These are phyloP conservation scores for Luperina nickerlii DNA, from an alignment of 2,888 invertebrate genomes.

Conservation along the genomic window DNA sequence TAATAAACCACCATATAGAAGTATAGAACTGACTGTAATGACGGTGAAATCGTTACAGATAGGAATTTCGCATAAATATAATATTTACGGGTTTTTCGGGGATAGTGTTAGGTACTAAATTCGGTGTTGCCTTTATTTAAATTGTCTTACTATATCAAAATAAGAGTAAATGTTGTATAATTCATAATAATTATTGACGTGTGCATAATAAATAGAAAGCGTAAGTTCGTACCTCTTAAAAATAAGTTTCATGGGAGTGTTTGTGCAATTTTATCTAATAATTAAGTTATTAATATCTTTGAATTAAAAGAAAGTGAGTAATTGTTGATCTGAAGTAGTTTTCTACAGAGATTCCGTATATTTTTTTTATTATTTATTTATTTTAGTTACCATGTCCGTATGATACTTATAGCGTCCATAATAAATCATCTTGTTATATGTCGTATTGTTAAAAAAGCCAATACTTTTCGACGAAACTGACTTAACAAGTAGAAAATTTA, in stretches of 20 bases:
- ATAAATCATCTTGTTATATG: too few species aligned
- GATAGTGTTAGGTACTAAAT: conserved; percentile 3
- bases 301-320: conserved; percentile 47
- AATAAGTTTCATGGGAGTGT: conserved; percentile 36
- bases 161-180: conserved; percentile 23
- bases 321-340: conserved; percentile 64
- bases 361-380: conserved; percentile 13
- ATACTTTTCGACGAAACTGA: background rate
- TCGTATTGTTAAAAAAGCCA: background rate
- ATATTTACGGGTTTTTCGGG: background rate
- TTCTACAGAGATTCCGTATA: conserved; percentile 57
- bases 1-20: background rate
- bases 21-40: background rate
- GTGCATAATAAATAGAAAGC: conserved; percentile 50
- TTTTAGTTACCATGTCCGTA: conserved; percentile 21
- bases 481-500: too few species aligned
- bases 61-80: background rate
- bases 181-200: conserved; percentile 28
- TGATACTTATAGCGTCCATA: conserved; percentile 11
- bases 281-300: conserved; percentile 2
- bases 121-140: conserved; percentile 11
- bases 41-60: conserved; percentile 1
- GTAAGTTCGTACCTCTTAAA: conserved; percentile 51
- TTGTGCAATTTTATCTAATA: conserved; percentile 41
- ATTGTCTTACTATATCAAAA: conserved; percentile 7